Evolutionary conservation across 2,888 invertebrate species (phyloP), one percentile per base, ranked within the genome.

Genomic region (Ophion obscuratus): DNA sequence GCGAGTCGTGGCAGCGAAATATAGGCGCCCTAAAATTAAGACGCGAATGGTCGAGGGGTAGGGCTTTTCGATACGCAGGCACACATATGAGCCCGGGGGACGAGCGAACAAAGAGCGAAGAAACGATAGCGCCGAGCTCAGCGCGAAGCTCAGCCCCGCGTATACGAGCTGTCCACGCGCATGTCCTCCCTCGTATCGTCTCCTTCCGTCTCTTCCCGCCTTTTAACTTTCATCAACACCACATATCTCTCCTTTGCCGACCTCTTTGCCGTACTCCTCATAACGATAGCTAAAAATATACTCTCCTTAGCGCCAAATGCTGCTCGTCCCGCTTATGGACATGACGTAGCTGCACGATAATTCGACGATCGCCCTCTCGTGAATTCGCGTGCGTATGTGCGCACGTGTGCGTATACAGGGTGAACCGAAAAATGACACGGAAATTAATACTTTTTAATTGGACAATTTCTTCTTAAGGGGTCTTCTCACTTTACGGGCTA

Each of bases 231-330:
- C 71, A 57, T 36, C 57, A 57, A 47, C 20, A 75, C 44, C 9
- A 61, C 53, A 64, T 47, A 40, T n/a, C 7, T 17, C 31, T 17
- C 24, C 20, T 31, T 75, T 75, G 6, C 24, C 59, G 47, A 20
- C 40, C 36, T 68, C 53, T 61, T 31, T 53, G 53, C 53, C 53
- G 17, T 14, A 36, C 2, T 59, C 53, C 24, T 36, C 4, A 27
- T 57, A 2, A 5, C 20, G 27, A 78, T 59, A 78, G 78, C 81
- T 81, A 81, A 85, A 85, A 82, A 53, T 53, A 82, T 79, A 82
- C 74, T 70, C 57, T 40, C 59, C 27, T 68, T 59, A 61, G 40
- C 57, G 64, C 59, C 57, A 67, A 36, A 47, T 53, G 36, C 40
- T 44, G 36, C 59, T 44, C 40, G 44, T 20, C n/a, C 10, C 31